Evolutionary conservation across 2,888 invertebrate genomes (phyloP).

Genomic region (Oeneis ivallda): DNA sequence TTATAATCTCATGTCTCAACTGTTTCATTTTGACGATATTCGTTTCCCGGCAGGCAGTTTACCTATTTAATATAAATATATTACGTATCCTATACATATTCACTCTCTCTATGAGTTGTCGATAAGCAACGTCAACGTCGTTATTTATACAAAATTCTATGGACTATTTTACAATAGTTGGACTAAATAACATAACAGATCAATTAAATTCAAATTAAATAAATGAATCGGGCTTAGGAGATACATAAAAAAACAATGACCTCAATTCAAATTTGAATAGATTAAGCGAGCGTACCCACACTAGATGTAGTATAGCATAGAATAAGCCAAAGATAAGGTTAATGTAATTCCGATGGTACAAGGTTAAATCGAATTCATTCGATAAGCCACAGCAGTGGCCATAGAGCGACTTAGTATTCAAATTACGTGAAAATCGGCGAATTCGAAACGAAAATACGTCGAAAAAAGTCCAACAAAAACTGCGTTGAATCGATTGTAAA

Average conservation of each 20-base stretch:
- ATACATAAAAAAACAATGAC: background rate
- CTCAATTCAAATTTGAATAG: conserved; percentile 5
- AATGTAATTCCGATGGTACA: conserved; percentile 24
- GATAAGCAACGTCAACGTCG: too few relatives aligned
- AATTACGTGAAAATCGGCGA: conserved; percentile 15
- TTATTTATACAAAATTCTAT: too few relatives aligned
- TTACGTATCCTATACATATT: too few relatives aligned
- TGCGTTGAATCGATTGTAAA: background rate
- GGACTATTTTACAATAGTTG: too few relatives aligned
- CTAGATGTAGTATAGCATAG: conserved; percentile 4
- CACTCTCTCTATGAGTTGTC: too few relatives aligned
- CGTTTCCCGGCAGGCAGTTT: too few relatives aligned
- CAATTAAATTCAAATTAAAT: too few relatives aligned
- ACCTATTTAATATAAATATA: too few relatives aligned
- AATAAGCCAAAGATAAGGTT: conserved; percentile 19
- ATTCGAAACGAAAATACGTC: background rate
- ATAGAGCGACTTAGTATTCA: conserved; percentile 6
- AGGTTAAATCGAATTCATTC: conserved; percentile 30
- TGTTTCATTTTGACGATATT: too few relatives aligned
- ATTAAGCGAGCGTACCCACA: background rate
- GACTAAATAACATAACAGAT: too few relatives aligned
- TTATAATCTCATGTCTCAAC: too few relatives aligned
- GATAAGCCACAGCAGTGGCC: conserved; percentile 12
- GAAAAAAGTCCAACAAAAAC: background rate
- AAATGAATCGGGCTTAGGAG: background rate